Conservation (phyloP, 2,797 vertebrate species). For the Anguilla megastoma region DNA sequence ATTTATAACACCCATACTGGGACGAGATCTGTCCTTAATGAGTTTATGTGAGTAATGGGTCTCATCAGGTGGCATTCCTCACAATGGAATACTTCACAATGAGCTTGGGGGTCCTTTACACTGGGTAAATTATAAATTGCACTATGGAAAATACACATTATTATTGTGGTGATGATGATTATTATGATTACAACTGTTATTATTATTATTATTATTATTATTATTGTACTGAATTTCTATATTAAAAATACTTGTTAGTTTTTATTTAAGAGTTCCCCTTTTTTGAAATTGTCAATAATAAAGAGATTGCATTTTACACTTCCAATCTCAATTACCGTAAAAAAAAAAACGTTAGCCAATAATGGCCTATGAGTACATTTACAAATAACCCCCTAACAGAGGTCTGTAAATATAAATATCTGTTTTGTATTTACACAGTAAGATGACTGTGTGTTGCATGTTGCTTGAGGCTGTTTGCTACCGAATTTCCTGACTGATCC, state of each 20-base stretch:
- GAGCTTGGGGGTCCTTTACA: background rate
- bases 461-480: background rate
- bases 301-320: background rate
- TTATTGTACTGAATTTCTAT: too few species aligned
- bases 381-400: background rate
- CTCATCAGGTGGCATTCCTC: background rate
- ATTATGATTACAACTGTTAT: too few species aligned
- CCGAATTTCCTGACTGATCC: background rate
- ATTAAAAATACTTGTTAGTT: too few species aligned
- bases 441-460: background rate
- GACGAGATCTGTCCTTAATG: background rate
- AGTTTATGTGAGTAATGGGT: background rate
- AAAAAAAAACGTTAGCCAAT: background rate
- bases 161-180: too few species aligned
- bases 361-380: background rate
- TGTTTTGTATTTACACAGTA: background rate
- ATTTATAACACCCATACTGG: background rate
- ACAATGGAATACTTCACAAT: background rate
- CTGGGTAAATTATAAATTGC: background rate
- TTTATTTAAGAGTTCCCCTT: background rate
- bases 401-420: background rate
- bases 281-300: background rate
- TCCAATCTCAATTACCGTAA: background rate
- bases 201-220: too few species aligned
- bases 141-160: background rate